Evolutionary conservation across 2,888 invertebrate genomes (phyloP), one percentile per base, ranked within the genome.

Genomic region (Pachymerium ferrugineum): DNA sequence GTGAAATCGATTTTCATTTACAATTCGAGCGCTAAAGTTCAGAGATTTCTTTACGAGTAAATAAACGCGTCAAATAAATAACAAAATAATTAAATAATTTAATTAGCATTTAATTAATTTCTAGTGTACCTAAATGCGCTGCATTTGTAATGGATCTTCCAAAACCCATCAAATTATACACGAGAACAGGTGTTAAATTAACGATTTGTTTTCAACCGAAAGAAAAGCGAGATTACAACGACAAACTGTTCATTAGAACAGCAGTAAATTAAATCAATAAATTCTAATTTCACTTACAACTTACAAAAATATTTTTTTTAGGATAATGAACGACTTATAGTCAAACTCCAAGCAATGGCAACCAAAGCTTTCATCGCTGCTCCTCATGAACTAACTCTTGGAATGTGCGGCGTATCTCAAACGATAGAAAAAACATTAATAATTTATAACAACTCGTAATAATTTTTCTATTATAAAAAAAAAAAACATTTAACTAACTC

Each of bases 181-280:
- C 62, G 4, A 25, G 14, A 62, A 62, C 62, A 8, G 62, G 62
- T 6, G 12, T 62, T 1, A 62, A 62, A 62, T 62, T 62, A 5
- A 28, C 1, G 0, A 22, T 62, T 28, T 28, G 28, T 14, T 62
- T 62, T 25, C 25, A 62, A 2, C 62, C 62, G 3, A 62, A 62
- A n/a, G 62, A 62, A 3, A 62, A 25, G 14, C 22, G 10, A 62
- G 28, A 62, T 28, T 62, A 62, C 14, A 10, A 62, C 12, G 62
- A 62, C 28, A 62, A 62, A 62, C n/a, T 62, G n/a, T 62, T 62
- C n/a, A 62, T 62, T 14, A 62, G 28, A 62, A 62, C 62, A 62
- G 62, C 62, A n/a, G 62, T 62, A 6, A 62, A 28, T 25, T 25
- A 62, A 1, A 54, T 54, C 14, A 25, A 1, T 5, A 54, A 22